These are phyloP conservation scores for Bactericera cockerelli DNA, from an alignment of 1,140 invertebrate genomes.

Conservation along the genomic window DNA sequence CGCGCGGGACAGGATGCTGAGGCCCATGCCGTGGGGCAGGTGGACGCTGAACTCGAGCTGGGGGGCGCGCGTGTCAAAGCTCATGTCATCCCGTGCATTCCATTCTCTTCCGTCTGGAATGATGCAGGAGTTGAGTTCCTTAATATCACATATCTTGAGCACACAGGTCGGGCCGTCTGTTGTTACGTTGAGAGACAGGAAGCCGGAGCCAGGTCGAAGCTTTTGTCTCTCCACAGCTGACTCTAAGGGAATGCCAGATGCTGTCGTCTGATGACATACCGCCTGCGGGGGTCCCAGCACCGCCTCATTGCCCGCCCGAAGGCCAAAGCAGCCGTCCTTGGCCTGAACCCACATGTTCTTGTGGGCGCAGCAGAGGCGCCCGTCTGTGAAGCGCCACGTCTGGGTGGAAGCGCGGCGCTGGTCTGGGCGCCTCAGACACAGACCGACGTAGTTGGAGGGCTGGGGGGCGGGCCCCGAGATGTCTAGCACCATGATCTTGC, in stretches of 20 bases:
- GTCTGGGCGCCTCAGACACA: conserved; percentile 69
- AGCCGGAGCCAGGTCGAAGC: conserved; percentile 79
- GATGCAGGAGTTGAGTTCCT: conserved; percentile 29
- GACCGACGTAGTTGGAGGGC: conserved; percentile 37
- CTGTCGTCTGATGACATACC: conserved; percentile 32
- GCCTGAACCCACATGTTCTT: conserved; percentile 79
- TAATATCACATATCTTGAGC: conserved; percentile 65
- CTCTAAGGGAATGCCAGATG: conserved; percentile 48
- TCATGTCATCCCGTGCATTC: background rate
- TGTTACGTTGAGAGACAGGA: conserved; percentile 58
- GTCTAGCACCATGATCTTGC: conserved; percentile 44
- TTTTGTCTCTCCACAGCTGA: conserved; percentile 63
- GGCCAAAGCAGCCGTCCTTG: conserved; percentile 45
- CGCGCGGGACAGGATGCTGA: conserved; percentile 65
- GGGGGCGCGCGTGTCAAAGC: background rate
- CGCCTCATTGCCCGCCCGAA: conserved; percentile 51
- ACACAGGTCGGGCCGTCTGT: conserved; percentile 90
- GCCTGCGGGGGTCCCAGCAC: conserved; percentile 58
- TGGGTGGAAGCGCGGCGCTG: conserved; percentile 69
- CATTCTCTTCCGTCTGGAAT: conserved; percentile 29
- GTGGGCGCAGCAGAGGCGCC: conserved; percentile 70
- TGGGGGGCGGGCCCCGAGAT: conserved; percentile 59
- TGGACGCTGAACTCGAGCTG: conserved; percentile 20
- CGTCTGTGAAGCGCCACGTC: conserved; percentile 85
- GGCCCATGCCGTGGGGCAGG: conserved; percentile 52